A percentile compares a stretch with the other conserved stretches of the same genome.
Evolutionary conservation across 1,140 invertebrate genomes (phyloP).

Genomic region (Oryctes rhinoceros): DNA sequence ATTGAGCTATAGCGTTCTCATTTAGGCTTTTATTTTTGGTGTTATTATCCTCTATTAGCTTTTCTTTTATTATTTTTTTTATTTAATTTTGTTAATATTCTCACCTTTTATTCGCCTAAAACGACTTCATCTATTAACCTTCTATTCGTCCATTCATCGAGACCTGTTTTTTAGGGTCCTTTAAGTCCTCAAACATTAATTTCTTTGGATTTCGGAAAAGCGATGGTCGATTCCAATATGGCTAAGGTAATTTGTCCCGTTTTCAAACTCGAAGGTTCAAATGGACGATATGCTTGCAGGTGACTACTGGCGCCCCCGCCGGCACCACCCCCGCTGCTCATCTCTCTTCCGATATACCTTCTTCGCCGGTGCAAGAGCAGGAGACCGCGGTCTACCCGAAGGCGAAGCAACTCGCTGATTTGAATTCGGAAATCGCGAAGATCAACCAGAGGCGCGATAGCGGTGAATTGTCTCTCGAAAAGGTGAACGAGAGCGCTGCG

Average conservation of each 20-base stretch:
- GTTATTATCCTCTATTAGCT: no score
- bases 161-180: constrained; percentile 38
- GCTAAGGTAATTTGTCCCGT: not conserved
- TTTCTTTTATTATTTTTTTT: no score
- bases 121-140: constrained; percentile 17
- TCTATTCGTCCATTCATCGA: constrained; percentile 12
- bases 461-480: not conserved
- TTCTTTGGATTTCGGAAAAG: constrained; percentile 39
- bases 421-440: constrained; percentile 53
- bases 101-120: constrained; percentile 1
- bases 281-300: not conserved
- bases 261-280: constrained; percentile 13
- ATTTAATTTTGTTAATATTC: no score
- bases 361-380: constrained; percentile 24
- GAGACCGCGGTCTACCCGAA: constrained; percentile 1
- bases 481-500: not conserved
- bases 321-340: not conserved
- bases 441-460: constrained; percentile 50
- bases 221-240: constrained; percentile 1
- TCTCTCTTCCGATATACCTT: not conserved
- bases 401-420: constrained; percentile 49
- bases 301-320: not conserved
- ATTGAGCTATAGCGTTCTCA: no score
- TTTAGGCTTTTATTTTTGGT: no score
- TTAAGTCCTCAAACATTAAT: constrained; percentile 40